Evolutionary conservation across 2,113 vertebrate species (phyloP).

Genomic region (Bettongia penicillata): DNA sequence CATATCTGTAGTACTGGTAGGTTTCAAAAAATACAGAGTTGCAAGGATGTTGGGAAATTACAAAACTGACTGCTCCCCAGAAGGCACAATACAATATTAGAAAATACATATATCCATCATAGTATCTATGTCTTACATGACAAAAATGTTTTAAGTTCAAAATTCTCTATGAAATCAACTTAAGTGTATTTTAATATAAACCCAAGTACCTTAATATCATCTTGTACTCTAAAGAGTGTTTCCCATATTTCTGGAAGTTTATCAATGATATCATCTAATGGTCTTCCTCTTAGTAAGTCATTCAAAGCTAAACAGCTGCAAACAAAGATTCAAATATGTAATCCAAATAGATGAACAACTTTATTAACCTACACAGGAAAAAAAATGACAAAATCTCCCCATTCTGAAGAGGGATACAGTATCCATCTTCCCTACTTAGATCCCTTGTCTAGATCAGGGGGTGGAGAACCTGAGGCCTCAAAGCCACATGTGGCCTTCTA

Average conservation of each 20-base stretch:
- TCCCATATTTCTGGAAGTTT: constrained; percentile 97
- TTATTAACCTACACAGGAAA: constrained; percentile 33
- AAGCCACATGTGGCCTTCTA: too few species aligned
- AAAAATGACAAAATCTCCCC: constrained; percentile 17
- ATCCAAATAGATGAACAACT: constrained; percentile 28
- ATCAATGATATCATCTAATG: constrained; percentile 94
- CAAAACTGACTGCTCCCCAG: neutral
- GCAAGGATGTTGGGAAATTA: neutral
- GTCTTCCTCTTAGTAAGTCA: constrained; percentile 94
- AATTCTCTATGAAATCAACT: constrained; percentile 26
- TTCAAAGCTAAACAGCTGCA: constrained; percentile 95
- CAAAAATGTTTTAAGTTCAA: constrained; percentile 43
- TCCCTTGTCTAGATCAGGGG: neutral
- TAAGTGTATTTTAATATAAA: constrained; percentile 26
- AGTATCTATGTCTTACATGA: neutral
- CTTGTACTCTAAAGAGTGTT: constrained; percentile 96
- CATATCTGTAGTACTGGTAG: neutral
- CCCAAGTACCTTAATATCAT: constrained; percentile 95
- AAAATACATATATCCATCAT: neutral
- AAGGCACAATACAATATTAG: neutral
- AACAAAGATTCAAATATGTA: constrained; percentile 72
- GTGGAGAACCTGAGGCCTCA: too few species aligned
- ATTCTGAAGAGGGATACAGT: neutral
- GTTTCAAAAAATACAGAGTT: neutral
- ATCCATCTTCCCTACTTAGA: neutral